phyloP scores from a whole-genome alignment of 2,888 invertebrate species.

The Hydrotaea diabolus region DNA sequence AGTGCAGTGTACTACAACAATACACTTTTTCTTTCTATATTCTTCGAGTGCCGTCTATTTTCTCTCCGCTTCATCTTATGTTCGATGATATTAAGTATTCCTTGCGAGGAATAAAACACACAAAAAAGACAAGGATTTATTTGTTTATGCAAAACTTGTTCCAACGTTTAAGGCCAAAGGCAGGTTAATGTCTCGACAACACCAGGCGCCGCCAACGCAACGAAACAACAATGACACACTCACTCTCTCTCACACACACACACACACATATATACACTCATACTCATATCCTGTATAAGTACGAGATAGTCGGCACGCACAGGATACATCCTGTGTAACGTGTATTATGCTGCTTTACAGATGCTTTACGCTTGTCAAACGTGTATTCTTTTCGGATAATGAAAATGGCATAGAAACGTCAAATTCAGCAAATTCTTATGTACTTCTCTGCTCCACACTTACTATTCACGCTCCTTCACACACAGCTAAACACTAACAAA shows the following conservation, averaged over 20 bases:
- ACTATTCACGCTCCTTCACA: no score
- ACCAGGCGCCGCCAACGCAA: neutral
- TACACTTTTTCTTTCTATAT: no score
- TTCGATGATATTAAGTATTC: neutral
- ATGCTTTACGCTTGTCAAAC: constrained; percentile 2
- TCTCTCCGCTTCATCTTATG: no score
- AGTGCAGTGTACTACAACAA: no score
- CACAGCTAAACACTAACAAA: neutral
- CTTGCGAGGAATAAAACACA: neutral
- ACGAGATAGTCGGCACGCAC: neutral
- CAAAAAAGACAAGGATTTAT: constrained; percentile 55
- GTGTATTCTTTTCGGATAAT: neutral
- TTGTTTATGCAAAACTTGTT: constrained; percentile 63
- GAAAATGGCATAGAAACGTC: neutral
- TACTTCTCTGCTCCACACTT: neutral
- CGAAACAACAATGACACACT: no score
- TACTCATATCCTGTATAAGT: neutral
- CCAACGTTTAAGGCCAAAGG: constrained; percentile 49
- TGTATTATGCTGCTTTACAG: no score
- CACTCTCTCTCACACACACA: neutral
- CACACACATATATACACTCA: neutral
- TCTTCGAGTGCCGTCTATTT: no score
- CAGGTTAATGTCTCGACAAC: constrained; percentile 41
- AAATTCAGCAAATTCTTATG: neutral
- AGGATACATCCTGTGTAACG: neutral